Percentiles rank a stretch among this genome's conserved stretches.
Evolutionary conservation across 2,113 vertebrate species (phyloP).

Genomic region (Pseudorectes ferrugineus): DNA sequence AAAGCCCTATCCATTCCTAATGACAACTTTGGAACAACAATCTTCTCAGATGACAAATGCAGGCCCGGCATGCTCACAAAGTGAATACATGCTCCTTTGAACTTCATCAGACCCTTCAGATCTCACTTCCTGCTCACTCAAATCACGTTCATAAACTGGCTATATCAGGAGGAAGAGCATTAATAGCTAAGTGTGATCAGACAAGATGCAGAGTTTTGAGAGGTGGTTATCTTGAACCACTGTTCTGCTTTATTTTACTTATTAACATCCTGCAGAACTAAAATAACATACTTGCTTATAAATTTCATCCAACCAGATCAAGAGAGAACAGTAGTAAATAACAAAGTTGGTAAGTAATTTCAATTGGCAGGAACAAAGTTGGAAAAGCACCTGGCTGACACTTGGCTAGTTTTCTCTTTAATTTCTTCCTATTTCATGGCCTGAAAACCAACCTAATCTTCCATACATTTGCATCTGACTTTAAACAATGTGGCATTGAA

Average conservation of each 20-base stretch:
- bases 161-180: neutral
- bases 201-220: neutral
- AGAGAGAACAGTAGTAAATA: neutral
- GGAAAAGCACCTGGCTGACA: neutral
- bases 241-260: neutral
- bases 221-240: neutral
- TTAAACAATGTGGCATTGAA: neutral
- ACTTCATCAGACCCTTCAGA: neutral
- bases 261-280: neutral
- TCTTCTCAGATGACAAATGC: neutral
- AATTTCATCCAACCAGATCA: neutral
- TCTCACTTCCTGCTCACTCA: neutral
- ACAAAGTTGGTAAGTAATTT: neutral
- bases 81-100: neutral
- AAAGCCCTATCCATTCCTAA: neutral
- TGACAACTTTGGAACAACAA: neutral
- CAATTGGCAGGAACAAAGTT: neutral
- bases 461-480: neutral
- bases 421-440: neutral
- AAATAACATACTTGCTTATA: neutral
- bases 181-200: neutral
- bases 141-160: neutral
- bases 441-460: neutral
- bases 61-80: neutral
- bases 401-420: neutral